These are phyloP conservation scores for Hyposmocoma kahamanoa DNA, from an alignment of 1,140 invertebrate species.

Conservation along the genomic window DNA sequence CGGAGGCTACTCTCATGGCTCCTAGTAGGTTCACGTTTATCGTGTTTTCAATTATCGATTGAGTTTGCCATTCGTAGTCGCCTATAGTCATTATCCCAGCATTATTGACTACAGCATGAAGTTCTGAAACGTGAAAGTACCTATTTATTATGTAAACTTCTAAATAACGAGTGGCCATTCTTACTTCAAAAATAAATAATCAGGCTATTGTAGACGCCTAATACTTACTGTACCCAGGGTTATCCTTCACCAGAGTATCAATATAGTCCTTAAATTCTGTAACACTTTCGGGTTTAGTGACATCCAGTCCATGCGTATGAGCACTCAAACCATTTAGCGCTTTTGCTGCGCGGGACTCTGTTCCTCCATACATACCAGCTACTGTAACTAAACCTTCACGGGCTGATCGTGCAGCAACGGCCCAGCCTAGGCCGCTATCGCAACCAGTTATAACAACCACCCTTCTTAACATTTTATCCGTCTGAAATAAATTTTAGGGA, in stretches of 20 bases:
- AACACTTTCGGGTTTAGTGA: conserved; percentile 78
- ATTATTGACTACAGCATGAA: conserved; percentile 88
- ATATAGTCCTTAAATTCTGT: conserved; percentile 61
- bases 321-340: conserved; percentile 35
- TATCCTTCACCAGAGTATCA: conserved; percentile 42
- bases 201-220: neutral
- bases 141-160: neutral
- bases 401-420: conserved; percentile 77
- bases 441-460: conserved; percentile 86
- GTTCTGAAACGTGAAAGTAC: conserved; percentile 31
- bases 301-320: conserved; percentile 77
- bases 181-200: too few species aligned
- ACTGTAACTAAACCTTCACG: conserved; percentile 78
- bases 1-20: conserved; percentile 82
- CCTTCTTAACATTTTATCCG: conserved; percentile 33
- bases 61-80: conserved; percentile 91
- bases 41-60: conserved; percentile 79
- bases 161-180: too few species aligned
- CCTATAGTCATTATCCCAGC: conserved; percentile 93
- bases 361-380: conserved; percentile 79
- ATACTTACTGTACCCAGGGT: conserved; percentile 73
- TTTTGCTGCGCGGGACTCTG: conserved; percentile 59
- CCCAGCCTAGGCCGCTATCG: conserved; percentile 88
- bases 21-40: conserved; percentile 91
- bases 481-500: neutral